Conservation (phyloP, 2,888 invertebrate genomes). For the Agriotes lineatus region DNA sequence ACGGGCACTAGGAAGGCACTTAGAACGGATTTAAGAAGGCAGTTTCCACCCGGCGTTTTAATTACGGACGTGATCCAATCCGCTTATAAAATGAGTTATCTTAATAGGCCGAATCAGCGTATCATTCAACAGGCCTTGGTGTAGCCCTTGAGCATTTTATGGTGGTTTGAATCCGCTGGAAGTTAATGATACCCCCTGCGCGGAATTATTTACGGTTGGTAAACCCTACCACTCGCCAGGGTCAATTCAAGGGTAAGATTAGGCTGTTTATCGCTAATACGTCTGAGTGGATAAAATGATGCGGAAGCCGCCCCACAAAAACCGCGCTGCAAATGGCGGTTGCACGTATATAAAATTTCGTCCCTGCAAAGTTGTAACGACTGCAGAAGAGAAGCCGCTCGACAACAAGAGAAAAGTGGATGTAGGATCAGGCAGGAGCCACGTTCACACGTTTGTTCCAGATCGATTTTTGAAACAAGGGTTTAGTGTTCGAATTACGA, state of each 20-base stretch:
- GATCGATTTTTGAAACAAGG: slow-evolving; percentile 6
- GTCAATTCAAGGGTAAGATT: slow-evolving; percentile 9
- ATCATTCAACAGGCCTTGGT: slow-evolving; percentile 11
- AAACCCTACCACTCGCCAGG: slow-evolving; percentile 3
- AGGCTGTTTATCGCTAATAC: slow-evolving; percentile 4
- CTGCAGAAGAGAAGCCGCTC: background rate
- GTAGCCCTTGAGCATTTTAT: slow-evolving; percentile 18
- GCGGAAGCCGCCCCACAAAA: background rate
- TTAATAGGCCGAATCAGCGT: slow-evolving; percentile 17
- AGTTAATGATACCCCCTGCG: slow-evolving; percentile 16
- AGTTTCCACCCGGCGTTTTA: background rate
- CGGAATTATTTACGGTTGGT: slow-evolving; percentile 15
- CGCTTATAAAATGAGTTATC: slow-evolving; percentile 16
- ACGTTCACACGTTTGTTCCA: background rate
- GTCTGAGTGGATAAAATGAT: background rate
- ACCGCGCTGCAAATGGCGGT: too few species aligned
- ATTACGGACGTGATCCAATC: slow-evolving; percentile 17
- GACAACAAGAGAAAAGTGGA: background rate
- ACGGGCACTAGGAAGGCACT: background rate
- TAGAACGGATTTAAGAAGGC: background rate
- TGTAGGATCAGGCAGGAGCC: background rate
- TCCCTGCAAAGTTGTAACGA: background rate
- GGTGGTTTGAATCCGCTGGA: slow-evolving; percentile 9
- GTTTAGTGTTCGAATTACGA: background rate
- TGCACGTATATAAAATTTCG: background rate